A percentile compares a stretch with the other conserved stretches of the same genome.
These are phyloP conservation scores for Gisinianus flammeolus DNA, from an alignment of 2,888 invertebrate species.

Conservation along the genomic window DNA sequence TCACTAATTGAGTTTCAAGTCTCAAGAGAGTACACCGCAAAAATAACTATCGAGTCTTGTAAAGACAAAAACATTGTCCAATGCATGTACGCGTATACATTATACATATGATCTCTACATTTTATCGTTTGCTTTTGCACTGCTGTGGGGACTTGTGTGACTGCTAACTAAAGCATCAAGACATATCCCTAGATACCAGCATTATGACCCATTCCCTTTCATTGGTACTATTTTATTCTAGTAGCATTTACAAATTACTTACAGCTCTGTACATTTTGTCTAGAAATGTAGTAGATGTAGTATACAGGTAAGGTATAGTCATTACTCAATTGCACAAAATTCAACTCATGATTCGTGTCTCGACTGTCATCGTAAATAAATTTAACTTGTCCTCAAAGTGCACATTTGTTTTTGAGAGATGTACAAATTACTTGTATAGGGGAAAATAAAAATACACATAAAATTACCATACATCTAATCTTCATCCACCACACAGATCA, in stretches of 20 bases:
- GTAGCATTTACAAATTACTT: not conserved
- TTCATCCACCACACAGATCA: not conserved
- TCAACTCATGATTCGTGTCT: not conserved
- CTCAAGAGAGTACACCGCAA: too few relatives aligned
- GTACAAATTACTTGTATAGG: not conserved
- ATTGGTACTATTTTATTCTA: not conserved
- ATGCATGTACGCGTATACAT: too few relatives aligned
- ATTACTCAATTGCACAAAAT: not conserved
- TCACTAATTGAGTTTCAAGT: not conserved
- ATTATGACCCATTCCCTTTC: not conserved
- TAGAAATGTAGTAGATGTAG: too few relatives aligned
- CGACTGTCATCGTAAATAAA: constrained; percentile 7
- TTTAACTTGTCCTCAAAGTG: constrained; percentile 13
- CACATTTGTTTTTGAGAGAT: not conserved
- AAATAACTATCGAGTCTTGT: too few relatives aligned
- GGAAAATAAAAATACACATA: not conserved
- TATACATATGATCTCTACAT: too few relatives aligned
- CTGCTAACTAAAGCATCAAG: too few relatives aligned
- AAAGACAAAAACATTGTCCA: too few relatives aligned
- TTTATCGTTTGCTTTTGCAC: too few relatives aligned
- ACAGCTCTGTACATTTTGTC: not conserved
- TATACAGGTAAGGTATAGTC: too few relatives aligned
- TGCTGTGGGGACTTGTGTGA: too few relatives aligned
- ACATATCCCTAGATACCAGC: too few relatives aligned
- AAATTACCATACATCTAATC: not conserved